These are phyloP conservation scores for Mycalesis mineus DNA, from an alignment of 2,888 invertebrate species.

Conservation along the genomic window DNA sequence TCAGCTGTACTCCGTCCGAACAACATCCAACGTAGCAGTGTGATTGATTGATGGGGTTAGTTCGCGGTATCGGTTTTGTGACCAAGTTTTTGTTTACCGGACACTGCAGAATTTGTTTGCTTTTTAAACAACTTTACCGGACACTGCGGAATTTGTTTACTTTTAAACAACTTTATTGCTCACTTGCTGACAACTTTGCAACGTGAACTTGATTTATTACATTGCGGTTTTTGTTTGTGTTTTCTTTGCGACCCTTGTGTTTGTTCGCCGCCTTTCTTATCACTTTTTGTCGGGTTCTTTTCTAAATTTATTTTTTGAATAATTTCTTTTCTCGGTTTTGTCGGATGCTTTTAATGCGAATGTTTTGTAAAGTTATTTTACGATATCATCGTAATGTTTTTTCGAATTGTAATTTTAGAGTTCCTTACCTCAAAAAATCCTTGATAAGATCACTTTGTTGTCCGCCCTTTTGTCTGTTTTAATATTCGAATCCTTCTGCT, in stretches of 20 bases:
- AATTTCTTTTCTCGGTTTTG: background rate
- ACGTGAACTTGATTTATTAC: constrained; percentile 4
- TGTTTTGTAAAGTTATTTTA: background rate
- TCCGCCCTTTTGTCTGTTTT: too few relatives aligned
- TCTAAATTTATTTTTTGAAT: background rate
- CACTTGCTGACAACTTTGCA: constrained; percentile 20
- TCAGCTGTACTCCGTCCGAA: constrained; percentile 8
- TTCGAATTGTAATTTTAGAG: too few relatives aligned
- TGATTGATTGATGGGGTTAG: constrained; percentile 15
- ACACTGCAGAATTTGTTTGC: constrained; percentile 24
- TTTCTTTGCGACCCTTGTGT: background rate
- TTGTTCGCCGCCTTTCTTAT: background rate
- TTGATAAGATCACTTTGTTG: too few relatives aligned
- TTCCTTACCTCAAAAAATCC: too few relatives aligned
- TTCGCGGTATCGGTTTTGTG: constrained; percentile 4
- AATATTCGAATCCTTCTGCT: too few relatives aligned
- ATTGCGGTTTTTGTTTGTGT: background rate
- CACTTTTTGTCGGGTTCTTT: background rate
- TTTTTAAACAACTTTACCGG: constrained; percentile 18
- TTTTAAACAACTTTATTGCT: constrained; percentile 19
- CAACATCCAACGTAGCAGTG: constrained; percentile 4
- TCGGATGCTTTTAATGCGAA: background rate
- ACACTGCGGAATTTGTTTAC: constrained; percentile 23
- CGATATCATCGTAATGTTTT: background rate
- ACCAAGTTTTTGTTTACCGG: constrained; percentile 53